These are phyloP conservation scores for Drosophila albomicans DNA, from an alignment of 1,140 invertebrate species.

Conservation along the genomic window DNA sequence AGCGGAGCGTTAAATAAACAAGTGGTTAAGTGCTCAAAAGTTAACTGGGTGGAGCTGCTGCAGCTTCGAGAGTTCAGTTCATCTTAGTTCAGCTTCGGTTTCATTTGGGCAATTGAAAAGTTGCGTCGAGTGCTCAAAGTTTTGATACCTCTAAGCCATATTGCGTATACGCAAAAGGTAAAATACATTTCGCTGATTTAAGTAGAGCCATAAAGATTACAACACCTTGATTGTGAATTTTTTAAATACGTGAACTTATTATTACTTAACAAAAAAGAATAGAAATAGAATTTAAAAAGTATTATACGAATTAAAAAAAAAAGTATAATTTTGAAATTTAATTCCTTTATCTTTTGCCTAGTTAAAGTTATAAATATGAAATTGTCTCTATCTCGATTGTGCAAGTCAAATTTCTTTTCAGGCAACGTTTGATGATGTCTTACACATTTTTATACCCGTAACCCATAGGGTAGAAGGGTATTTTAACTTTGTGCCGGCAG, in stretches of 20 bases:
- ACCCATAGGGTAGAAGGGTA: too few species aligned
- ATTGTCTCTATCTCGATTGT: too few species aligned
- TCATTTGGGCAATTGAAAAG: slow-evolving; percentile 70
- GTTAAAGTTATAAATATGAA: too few species aligned
- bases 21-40: slow-evolving; percentile 76
- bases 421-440: too few species aligned
- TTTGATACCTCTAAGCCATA: slow-evolving; percentile 22
- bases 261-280: too few species aligned
- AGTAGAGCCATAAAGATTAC: neutral
- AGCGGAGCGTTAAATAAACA: slow-evolving; percentile 79
- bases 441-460: too few species aligned
- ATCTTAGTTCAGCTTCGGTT: slow-evolving; percentile 44
- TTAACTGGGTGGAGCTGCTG: slow-evolving; percentile 39
- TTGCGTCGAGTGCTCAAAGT: slow-evolving; percentile 44
- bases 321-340: too few species aligned
- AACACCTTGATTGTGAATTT: neutral
- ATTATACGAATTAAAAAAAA: too few species aligned
- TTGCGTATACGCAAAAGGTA: slow-evolving; percentile 58
- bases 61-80: slow-evolving; percentile 15
- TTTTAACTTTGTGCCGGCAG: too few species aligned
- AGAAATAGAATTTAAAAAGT: too few species aligned
- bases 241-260: neutral
- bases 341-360: too few species aligned
- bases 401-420: too few species aligned
- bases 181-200: slow-evolving; percentile 35